A percentile compares a stretch with the other conserved stretches of the same genome.
phyloP scores from a whole-genome alignment of 2,888 invertebrate species.

The Cataglyphis altisquamis region DNA sequence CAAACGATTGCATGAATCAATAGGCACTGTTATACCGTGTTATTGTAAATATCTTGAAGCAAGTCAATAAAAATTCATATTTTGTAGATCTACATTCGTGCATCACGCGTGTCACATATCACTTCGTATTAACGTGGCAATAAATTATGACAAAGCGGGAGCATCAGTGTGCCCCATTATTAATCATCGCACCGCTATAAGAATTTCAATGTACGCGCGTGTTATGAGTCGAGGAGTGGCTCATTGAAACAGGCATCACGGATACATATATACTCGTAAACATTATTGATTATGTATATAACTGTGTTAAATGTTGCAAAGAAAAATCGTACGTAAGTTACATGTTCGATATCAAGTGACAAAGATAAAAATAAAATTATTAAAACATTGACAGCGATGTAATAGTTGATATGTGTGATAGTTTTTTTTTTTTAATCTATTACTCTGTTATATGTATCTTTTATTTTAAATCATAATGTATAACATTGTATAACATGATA shows the following conservation, averaged over 20 bases:
- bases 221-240: conserved; percentile 47
- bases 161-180: conserved; percentile 34
- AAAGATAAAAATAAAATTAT: neutral
- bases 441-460: neutral
- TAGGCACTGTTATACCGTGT: neutral
- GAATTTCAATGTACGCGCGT: conserved; percentile 34
- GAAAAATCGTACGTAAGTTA: conserved; percentile 3
- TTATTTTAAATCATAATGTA: neutral
- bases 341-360: neutral
- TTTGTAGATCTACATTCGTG: neutral
- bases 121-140: neutral
- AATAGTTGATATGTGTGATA: neutral
- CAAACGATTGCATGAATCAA: neutral
- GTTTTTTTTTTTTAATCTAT: neutral
- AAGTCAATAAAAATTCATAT: conserved; percentile 24
- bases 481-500: neutral
- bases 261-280: conserved; percentile 22
- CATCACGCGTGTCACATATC: conserved; percentile 3
- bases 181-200: conserved; percentile 28
- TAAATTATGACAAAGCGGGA: conserved; percentile 27
- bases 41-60: neutral
- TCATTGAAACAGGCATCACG: conserved; percentile 44
- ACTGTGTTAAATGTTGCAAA: conserved; percentile 1
- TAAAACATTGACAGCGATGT: neutral
- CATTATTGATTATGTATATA: conserved; percentile 32